Base-by-base conservation (phyloP, 2,797 vertebrate species). In the Netta rufina region DNA sequence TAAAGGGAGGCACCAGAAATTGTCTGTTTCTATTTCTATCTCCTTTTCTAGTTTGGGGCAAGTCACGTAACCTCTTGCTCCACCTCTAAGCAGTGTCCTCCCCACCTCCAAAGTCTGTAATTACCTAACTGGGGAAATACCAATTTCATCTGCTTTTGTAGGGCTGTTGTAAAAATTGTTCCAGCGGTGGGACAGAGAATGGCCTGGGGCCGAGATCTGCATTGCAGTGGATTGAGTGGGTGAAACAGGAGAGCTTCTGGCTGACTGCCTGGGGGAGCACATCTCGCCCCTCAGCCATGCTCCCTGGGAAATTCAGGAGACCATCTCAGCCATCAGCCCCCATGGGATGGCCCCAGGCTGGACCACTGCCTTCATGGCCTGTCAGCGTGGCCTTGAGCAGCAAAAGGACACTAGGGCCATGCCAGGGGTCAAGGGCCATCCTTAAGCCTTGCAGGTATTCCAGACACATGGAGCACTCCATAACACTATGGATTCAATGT, bases 101-200 rank as follows among this genome's bases (percentile, higher is more conserved):
- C 38, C 12, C 30, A 56, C 8, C 39, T 56, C 18, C 49, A 67
- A 72, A 36, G 25, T 36, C 1, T 61, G 21, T 14, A 65, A 2
- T 73, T 62, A 76, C 45, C 51, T 65, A 47, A 38, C 24, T 1
- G 1, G 36, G 17, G 38, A 81, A 77, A 70, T 8, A 39, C 17
- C 65, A 3, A 84, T 77, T 88, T 53, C 57, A 69, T 61, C 61
- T 72, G 8, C 21, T 73, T 39, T 22, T 17, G 54, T 1, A 62
- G 28, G 14, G 5, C 19, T 69, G 32, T 32, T 81, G 15, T 33
- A 83, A 51, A n/a, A n/a, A 75, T 19, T 25, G 11, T 8, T 65
- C 65, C 36, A 36, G 62, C 2, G 5, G 39, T 64, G 58, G 11
- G 11, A 88, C 2, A 5, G 17, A 70, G 13, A 0, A 0, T 64